Evolutionary conservation across 2,113 vertebrate species (phyloP), one percentile per base, ranked within the genome.

Genomic region (Scytalopus superciliaris): DNA sequence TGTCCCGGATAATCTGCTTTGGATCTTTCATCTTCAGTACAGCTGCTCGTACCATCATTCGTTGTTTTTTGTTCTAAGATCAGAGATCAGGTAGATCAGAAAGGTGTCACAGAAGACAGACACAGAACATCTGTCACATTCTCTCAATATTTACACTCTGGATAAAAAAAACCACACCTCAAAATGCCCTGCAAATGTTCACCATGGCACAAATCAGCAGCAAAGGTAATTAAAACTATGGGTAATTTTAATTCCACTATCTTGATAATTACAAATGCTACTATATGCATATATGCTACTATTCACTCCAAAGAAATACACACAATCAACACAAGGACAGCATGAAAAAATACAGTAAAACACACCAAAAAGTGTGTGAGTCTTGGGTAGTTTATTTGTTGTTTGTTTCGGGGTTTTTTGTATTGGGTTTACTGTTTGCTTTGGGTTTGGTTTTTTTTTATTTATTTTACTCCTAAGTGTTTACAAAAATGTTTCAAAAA

Each of bases 1-100:
- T 99, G 97, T 99, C 99, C 87, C 98, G 97, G 97, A 99, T 99
- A 96, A 99, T 99, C 95, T 99, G 99, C 89, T 99, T 98, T n/a
- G 99, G 99, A 96, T 99, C 99, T 89, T 99, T 99, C 99, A 99
- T 99, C 97, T 99, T 99, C 70, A 99, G 97, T 79, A 99, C 99
- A 3, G 99, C 99, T 30, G 99, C 99, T 96, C 99, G 98, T 85
- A 99, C 99, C 99, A 99, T 99, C 99, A 99, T 99, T 53, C 99
- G 98, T 47, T 99, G 99, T 87, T 99, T 99, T 98, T 99, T 99
- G 98, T 99, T 99, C 99, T 99, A 94, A 68, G 24, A 84, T 22
- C 40, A 91, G 35, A 87, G 31, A 94, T 33, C 55, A 80, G 89
- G 45, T 12, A 94, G 21, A 73, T 37, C 39, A 87, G 37, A 88